phyloP scores from a whole-genome alignment of 2,888 invertebrate genomes.

The Torymus auratus region DNA sequence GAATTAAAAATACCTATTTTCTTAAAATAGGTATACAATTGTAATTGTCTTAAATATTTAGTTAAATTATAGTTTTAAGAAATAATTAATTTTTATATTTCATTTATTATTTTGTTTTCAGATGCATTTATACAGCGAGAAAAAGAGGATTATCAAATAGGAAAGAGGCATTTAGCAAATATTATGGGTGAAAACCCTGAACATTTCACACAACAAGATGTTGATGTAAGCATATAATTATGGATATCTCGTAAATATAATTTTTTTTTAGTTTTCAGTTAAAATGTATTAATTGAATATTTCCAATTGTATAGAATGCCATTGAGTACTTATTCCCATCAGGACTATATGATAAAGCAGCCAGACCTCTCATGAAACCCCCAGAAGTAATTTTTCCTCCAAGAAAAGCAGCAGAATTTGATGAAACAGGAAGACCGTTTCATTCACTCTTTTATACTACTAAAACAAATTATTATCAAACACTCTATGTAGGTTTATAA shows the following conservation, averaged over 20 bases:
- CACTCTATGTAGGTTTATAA: conserved; percentile 84
- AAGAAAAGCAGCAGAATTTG: conserved; percentile 93
- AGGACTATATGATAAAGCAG: conserved; percentile 89
- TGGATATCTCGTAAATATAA: too few species aligned
- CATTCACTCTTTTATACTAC: conserved; percentile 95
- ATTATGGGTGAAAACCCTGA: conserved; percentile 98
- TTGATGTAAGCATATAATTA: conserved; percentile 81
- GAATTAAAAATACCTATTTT: conserved; percentile 16
- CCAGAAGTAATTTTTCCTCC: conserved; percentile 92
- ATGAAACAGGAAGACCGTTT: conserved; percentile 91
- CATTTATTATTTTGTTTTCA: conserved; percentile 65
- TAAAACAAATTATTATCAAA: conserved; percentile 89
- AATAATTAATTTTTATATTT: too few species aligned
- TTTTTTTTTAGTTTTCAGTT: conserved; percentile 26
- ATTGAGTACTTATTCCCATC: conserved; percentile 98
- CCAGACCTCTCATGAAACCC: conserved; percentile 93
- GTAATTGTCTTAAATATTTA: too few species aligned
- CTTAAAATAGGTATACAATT: not conserved
- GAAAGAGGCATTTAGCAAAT: conserved; percentile 96
- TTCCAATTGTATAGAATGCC: conserved; percentile 57
- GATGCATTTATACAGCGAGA: conserved; percentile 90
- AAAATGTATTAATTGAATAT: not conserved
- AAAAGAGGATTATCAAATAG: conserved; percentile 89
- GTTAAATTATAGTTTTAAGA: too few species aligned
- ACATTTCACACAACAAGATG: conserved; percentile 90